Evolutionary conservation across 2,113 vertebrate species (phyloP).

Genomic region (Typhlomys cinereus): DNA sequence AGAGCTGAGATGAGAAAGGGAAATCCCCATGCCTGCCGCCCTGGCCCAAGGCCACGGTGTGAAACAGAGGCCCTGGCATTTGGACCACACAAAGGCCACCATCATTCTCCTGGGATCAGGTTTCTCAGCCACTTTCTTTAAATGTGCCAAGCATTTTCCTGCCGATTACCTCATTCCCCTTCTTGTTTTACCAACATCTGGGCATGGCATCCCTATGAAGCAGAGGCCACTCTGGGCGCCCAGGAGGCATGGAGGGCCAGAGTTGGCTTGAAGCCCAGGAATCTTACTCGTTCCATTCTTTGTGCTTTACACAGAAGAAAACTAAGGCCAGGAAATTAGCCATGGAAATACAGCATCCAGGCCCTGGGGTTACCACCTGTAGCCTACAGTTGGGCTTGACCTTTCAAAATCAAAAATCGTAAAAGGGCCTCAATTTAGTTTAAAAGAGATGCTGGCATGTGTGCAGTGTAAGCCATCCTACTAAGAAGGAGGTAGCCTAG

Average conservation of each 20-base stretch:
- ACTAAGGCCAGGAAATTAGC: background rate
- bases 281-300: background rate
- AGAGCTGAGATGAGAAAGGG: fast-evolving
- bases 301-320: background rate
- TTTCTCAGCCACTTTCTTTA: constrained; percentile 30
- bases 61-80: background rate
- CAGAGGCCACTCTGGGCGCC: background rate
- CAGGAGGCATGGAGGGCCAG: background rate
- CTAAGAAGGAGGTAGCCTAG: background rate
- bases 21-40: background rate
- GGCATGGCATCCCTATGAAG: background rate
- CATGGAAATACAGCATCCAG: background rate
- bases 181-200: background rate
- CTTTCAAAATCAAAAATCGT: background rate
- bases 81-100: background rate
- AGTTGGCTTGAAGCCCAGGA: background rate
- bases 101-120: background rate
- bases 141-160: background rate
- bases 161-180: constrained; percentile 7
- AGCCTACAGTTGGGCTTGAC: background rate
- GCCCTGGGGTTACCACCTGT: background rate
- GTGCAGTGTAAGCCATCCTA: background rate
- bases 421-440: background rate
- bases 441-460: background rate
- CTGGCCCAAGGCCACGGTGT: background rate